These are phyloP conservation scores for Clusia tigrina DNA, from an alignment of 2,888 invertebrate species.

Conservation along the genomic window DNA sequence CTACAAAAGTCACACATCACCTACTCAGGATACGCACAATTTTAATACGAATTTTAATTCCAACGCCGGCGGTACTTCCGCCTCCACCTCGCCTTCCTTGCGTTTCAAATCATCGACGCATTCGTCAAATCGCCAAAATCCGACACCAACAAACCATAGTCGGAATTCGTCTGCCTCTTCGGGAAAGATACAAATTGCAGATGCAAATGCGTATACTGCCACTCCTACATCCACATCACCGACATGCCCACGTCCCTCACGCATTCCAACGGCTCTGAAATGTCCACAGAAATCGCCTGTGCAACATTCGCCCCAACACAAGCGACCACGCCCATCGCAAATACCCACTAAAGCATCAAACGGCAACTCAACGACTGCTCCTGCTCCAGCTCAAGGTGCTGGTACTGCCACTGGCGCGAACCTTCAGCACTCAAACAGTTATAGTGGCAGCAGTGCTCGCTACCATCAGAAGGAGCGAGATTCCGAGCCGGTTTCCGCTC, in stretches of 20 bases:
- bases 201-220: too few relatives aligned
- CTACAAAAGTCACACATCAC: constrained; percentile 44
- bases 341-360: constrained; percentile 58
- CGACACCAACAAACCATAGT: too few relatives aligned
- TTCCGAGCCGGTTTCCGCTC: constrained; percentile 57
- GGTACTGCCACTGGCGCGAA: constrained; percentile 16
- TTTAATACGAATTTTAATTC: too few relatives aligned
- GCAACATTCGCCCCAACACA: constrained; percentile 62
- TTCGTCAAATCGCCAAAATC: too few relatives aligned
- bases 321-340: constrained; percentile 61
- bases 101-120: constrained; percentile 56
- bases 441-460: constrained; percentile 49
- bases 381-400: neutral
- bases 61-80: too few relatives aligned
- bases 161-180: too few relatives aligned
- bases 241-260: constrained; percentile 65
- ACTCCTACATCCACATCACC: constrained; percentile 51
- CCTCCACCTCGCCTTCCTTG: constrained; percentile 44
- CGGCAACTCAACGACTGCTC: constrained; percentile 23
- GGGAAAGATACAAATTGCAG: too few relatives aligned
- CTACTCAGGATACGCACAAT: constrained; percentile 31
- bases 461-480: constrained; percentile 40
- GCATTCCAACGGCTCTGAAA: constrained; percentile 68
- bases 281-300: constrained; percentile 41
- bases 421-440: constrained; percentile 52